Base-by-base conservation (phyloP, 2,888 invertebrate genomes). In the Sclerodermus sp. region DNA sequence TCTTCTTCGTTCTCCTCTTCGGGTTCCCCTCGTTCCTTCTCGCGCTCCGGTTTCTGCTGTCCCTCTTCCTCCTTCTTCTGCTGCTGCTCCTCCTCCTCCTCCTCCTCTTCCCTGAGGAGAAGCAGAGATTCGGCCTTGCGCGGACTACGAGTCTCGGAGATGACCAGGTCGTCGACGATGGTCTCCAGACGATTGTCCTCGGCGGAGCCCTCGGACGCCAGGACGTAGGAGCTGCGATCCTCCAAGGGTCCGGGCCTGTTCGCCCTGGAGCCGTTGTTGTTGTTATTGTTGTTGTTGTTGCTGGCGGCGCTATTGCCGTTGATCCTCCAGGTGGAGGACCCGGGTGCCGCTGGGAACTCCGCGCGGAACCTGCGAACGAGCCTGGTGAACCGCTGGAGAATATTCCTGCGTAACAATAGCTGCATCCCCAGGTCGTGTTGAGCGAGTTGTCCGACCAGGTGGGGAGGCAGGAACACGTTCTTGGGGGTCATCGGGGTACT, bases 381-480 rank as follows among this genome's bases (percentile, higher is more conserved):
- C 65, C 82, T 74, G 1, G 80, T 73, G 32, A 81, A 78, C 45
- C 73, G 72, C 15, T 82, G 81, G 23, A 84, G 74, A 10, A 81
- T 79, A 29, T 83, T 80, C 59, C 82, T 77, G 41, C 83, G 78
- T 9, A 84, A 65, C 15, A 88, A 69, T 55, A 84, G 73, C 48
- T 84, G 80, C 60, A 84, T 79, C 2, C 87, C 85, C 37, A 80
- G 76, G 18, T 81, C 81, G 68, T 91, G 91, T 69, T 87, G 87
- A 12, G 85, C 85, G 58, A 95, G 82, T 74, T 94, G 90, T 1
- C 91, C 91, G 80, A 94, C 90, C 53, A 95, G 80, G 83, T 96
- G 94, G 36, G 91, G 87, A 1, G 86, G 86, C 61, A 86, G 74
- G 47, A 80, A 73, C 30, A 79, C 76, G 55, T 80, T 80, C 16